phyloP scores from a whole-genome alignment of 2,888 invertebrate genomes.

The Adineta ricciae region DNA sequence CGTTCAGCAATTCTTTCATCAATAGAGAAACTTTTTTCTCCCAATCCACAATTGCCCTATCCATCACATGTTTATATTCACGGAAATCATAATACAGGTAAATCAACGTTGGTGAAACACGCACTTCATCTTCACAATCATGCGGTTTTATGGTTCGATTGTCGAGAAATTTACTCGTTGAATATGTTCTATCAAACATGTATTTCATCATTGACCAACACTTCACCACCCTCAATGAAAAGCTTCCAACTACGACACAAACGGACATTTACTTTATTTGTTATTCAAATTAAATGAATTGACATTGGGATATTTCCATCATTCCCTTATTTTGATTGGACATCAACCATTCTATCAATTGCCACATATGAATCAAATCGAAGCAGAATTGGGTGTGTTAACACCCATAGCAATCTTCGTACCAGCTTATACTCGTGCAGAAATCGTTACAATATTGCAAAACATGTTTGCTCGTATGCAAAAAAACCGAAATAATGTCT shows the following conservation, averaged over 20 bases:
- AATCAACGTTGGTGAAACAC: neutral
- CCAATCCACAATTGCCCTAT: neutral
- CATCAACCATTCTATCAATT: slow-evolving; percentile 1
- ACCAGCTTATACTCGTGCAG: slow-evolving; percentile 7
- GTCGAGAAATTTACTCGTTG: slow-evolving; percentile 10
- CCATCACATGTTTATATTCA: neutral
- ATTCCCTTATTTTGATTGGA: neutral
- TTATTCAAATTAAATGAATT: slow-evolving; percentile 15
- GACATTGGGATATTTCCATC: neutral
- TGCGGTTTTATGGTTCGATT: neutral
- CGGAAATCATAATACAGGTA: slow-evolving; percentile 17
- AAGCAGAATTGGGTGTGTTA: neutral
- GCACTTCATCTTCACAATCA: neutral
- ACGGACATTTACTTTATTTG: neutral
- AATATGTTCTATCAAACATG: neutral
- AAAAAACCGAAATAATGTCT: too few relatives aligned
- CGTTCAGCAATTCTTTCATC: neutral
- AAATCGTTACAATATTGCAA: neutral
- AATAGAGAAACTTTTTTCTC: neutral
- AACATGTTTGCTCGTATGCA: neutral
- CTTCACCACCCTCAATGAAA: neutral
- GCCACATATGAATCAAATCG: neutral
- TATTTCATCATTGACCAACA: neutral
- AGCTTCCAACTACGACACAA: neutral
- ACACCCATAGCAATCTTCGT: neutral